These are phyloP conservation scores for Chaunax sp. DNA, from an alignment of 2,797 vertebrate genomes.

Conservation along the genomic window DNA sequence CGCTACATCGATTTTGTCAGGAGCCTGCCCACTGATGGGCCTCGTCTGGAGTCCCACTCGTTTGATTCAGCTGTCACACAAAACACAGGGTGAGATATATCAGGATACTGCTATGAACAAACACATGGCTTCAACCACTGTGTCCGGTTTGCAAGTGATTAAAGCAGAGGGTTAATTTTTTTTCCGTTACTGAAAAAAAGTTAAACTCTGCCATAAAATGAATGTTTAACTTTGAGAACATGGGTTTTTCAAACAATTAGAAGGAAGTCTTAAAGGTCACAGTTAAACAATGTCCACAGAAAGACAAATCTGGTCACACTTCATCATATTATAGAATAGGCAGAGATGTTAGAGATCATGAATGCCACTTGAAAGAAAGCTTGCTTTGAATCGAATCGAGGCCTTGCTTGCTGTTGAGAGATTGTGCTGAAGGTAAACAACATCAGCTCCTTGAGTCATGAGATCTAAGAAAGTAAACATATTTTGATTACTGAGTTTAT, in stretches of 20 bases:
- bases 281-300: too few species aligned
- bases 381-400: too few species aligned
- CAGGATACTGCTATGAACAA: not conserved
- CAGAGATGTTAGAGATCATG: too few species aligned
- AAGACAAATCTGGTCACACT: not conserved
- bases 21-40: slow-evolving; percentile 85
- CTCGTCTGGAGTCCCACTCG: slow-evolving; percentile 73
- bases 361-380: too few species aligned
- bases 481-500: slow-evolving; percentile 4
- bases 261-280: too few species aligned
- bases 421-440: slow-evolving; percentile 1
- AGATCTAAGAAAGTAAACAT: not conserved
- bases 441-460: not conserved
- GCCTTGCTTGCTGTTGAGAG: not conserved
- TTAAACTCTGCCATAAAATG: too few species aligned
- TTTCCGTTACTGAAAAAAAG: not conserved
- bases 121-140: not conserved
- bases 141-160: not conserved
- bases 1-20: slow-evolving; percentile 93
- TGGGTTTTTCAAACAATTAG: too few species aligned
- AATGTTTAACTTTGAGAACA: too few species aligned
- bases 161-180: not conserved
- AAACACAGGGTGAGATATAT: slow-evolving; percentile 73
- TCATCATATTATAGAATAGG: too few species aligned
- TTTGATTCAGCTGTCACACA: slow-evolving; percentile 67